Evolutionary conservation across 1,140 invertebrate genomes (phyloP).

Genomic region (Nixonia krombeini): DNA sequence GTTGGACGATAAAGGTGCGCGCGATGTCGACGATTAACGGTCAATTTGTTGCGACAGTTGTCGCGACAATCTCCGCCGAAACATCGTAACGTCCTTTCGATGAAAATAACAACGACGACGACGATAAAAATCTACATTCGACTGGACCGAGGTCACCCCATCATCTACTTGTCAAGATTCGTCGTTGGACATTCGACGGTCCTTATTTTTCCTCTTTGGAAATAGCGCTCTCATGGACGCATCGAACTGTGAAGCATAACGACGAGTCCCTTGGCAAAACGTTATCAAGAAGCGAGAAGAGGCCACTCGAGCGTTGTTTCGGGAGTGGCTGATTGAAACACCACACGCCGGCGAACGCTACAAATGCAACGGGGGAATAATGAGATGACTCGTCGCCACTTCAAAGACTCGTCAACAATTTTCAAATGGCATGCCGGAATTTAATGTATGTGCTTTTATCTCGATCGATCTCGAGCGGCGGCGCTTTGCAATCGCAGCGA

Average conservation of each 20-base stretch:
- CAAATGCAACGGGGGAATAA: conserved; percentile 42
- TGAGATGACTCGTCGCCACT: conserved; percentile 44
- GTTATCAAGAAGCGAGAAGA: conserved; percentile 44
- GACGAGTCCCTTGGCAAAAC: conserved; percentile 29
- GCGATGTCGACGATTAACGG: no score
- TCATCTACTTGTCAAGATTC: no score
- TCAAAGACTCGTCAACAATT: conserved; percentile 32
- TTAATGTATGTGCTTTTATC: conserved; percentile 37
- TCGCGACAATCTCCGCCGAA: no score
- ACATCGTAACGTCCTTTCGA: no score
- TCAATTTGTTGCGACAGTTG: no score
- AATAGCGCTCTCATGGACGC: conserved; percentile 41
- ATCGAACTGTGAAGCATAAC: conserved; percentile 48
- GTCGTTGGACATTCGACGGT: no score
- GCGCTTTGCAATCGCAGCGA: conserved; percentile 8
- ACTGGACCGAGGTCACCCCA: no score
- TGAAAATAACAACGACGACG: no score
- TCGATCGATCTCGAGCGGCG: conserved; percentile 18
- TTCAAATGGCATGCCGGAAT: conserved; percentile 36
- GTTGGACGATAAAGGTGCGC: no score
- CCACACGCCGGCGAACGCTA: conserved; percentile 34
- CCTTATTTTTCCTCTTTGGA: conserved; percentile 30
- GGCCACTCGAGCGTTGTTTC: conserved; percentile 43
- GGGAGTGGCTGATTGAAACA: conserved; percentile 55
- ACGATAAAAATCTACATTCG: no score